Conservation (phyloP, 2,113 vertebrate genomes). For the human (Homo sapiens) region GRCh38 chr2:69375501-69376000, state of each 20-base stretch:
- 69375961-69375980: neutral
- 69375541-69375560: neutral
- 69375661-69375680: neutral
- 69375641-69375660: neutral
- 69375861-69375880: neutral
- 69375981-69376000: neutral
- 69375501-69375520: constrained; percentile 72
- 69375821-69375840: neutral
- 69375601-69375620: neutral
- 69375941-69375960: neutral
- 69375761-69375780: neutral
- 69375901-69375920: neutral
- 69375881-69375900: neutral
- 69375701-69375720: neutral
- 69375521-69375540: neutral
- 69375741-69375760: neutral
- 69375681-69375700: neutral
- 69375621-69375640: neutral
- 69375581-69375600: neutral
- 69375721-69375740: neutral
- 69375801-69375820: neutral
- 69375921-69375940: neutral
- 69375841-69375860: neutral
- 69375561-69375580: neutral
- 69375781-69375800: neutral